phyloP scores from a whole-genome alignment of 1,140 invertebrate genomes.

The Chrysopa pallens region DNA sequence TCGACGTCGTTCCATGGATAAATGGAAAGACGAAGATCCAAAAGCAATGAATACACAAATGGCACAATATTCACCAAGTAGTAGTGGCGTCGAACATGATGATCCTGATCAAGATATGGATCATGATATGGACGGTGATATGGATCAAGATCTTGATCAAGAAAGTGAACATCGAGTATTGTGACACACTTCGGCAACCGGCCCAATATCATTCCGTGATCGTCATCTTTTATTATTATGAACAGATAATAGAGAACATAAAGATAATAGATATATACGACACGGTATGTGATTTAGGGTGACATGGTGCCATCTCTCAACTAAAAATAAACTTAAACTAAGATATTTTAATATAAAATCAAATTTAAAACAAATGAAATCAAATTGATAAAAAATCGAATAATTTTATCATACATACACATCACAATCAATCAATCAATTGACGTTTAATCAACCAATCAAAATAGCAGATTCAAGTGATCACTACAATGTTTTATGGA shows the following conservation, averaged over 20 bases:
- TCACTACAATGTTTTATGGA: too few relatives aligned
- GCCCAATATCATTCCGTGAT: conserved; percentile 15
- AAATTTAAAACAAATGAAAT: too few relatives aligned
- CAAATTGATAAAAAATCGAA: too few relatives aligned
- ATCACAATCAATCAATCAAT: too few relatives aligned
- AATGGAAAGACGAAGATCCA: conserved; percentile 88
- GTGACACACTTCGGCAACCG: conserved; percentile 23
- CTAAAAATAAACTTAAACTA: too few relatives aligned
- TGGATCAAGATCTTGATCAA: conserved; percentile 15
- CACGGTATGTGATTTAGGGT: too few relatives aligned
- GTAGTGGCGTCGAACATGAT: conserved; percentile 23
- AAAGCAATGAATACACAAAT: conserved; percentile 20
- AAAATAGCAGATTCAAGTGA: too few relatives aligned
- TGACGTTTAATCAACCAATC: too few relatives aligned
- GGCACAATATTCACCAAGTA: conserved; percentile 21
- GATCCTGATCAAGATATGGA: conserved; percentile 25
- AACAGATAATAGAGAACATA: background rate
- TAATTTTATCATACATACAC: too few relatives aligned
- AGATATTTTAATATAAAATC: too few relatives aligned
- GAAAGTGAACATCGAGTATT: conserved; percentile 22
- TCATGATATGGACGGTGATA: conserved; percentile 18
- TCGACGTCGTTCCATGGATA: conserved; percentile 90
- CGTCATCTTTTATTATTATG: conserved; percentile 23
- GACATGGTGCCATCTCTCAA: too few relatives aligned
- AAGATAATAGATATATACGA: too few relatives aligned